A percentile compares a stretch with the other conserved stretches of the same genome.
These are phyloP conservation scores for Deilephila porcellus DNA, from an alignment of 2,888 invertebrate genomes.

Conservation along the genomic window DNA sequence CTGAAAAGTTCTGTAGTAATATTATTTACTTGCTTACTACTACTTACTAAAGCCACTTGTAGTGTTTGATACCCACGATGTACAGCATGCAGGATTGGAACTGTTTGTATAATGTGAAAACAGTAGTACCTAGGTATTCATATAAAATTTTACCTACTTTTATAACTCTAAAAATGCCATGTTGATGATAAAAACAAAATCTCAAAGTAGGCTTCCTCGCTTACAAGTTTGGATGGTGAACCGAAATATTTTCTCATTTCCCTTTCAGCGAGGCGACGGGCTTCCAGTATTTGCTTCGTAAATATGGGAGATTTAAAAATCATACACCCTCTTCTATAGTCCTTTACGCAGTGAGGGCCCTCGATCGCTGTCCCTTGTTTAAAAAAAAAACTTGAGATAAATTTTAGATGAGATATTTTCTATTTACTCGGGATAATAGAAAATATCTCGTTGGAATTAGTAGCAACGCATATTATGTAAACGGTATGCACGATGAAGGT, in stretches of 20 bases:
- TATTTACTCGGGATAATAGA: slow-evolving; percentile 6
- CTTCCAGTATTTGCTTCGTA: slow-evolving; percentile 44
- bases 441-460: background rate
- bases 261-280: slow-evolving; percentile 34
- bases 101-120: no score
- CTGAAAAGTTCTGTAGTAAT: no score
- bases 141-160: no score
- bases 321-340: slow-evolving; percentile 37
- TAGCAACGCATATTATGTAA: no score
- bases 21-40: no score
- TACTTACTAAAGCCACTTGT: no score
- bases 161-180: background rate
- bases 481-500: no score
- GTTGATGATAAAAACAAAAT: background rate
- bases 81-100: no score
- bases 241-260: slow-evolving; percentile 34
- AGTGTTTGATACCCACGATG: no score
- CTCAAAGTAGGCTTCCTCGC: background rate
- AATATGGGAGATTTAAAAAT: slow-evolving; percentile 45
- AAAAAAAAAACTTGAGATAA: slow-evolving; percentile 14
- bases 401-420: background rate
- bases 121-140: background rate
- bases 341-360: slow-evolving; percentile 26
- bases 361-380: slow-evolving; percentile 31
- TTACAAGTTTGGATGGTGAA: background rate